Conservation (phyloP, 2,888 invertebrate species). For the Fragum whitleyi region DNA sequence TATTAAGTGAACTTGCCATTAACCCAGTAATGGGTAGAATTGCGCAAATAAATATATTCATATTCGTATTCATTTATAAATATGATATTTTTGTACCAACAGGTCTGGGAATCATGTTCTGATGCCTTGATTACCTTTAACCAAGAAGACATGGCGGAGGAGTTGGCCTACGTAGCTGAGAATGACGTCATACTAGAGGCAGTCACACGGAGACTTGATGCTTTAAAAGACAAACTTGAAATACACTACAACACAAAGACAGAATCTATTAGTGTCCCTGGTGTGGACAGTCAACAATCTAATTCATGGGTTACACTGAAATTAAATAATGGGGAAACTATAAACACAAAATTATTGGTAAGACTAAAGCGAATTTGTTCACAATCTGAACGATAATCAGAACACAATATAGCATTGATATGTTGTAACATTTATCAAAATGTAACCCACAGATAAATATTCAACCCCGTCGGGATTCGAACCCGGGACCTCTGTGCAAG, state of each 20-base stretch:
- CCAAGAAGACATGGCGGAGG: slow-evolving; percentile 89
- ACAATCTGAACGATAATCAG: too few relatives aligned
- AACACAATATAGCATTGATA: too few relatives aligned
- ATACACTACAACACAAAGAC: slow-evolving; percentile 90
- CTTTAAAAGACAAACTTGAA: slow-evolving; percentile 87
- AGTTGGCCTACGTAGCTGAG: slow-evolving; percentile 96
- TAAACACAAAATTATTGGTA: slow-evolving; percentile 86
- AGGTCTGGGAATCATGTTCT: slow-evolving; percentile 98
- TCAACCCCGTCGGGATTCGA: too few relatives aligned
- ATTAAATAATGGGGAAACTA: slow-evolving; percentile 82
- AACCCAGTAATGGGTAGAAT: too few relatives aligned
- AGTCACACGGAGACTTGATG: slow-evolving; percentile 88
- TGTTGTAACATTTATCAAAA: too few relatives aligned
- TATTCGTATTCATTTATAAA: too few relatives aligned
- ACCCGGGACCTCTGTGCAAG: too few relatives aligned
- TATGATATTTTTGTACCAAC: slow-evolving; percentile 46
- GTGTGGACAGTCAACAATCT: slow-evolving; percentile 58
- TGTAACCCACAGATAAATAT: too few relatives aligned
- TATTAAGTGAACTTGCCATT: too few relatives aligned
- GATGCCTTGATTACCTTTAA: slow-evolving; percentile 95
- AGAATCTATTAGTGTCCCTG: slow-evolving; percentile 85
- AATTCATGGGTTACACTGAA: slow-evolving; percentile 82
- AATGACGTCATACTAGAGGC: slow-evolving; percentile 93
- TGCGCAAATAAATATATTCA: too few relatives aligned
- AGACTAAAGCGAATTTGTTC: slow-evolving; percentile 37